These are phyloP conservation scores for Pogonognathellus flavescens DNA, from an alignment of 1,140 invertebrate genomes.

Conservation along the genomic window DNA sequence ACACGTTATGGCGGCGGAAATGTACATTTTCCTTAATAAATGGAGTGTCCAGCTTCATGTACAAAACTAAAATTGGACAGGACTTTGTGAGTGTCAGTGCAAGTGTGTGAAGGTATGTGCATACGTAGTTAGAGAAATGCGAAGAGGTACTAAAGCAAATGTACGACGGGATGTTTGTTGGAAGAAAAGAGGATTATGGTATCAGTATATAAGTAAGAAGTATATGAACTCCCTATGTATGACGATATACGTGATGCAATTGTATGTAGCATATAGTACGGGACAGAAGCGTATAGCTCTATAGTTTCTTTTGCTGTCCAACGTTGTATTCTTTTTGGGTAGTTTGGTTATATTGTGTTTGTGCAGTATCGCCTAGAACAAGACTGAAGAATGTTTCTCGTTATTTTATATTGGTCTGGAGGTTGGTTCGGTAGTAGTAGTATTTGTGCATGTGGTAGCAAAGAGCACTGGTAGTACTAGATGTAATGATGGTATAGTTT, in stretches of 20 bases:
- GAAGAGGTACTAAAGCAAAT: not conserved
- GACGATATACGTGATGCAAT: not conserved
- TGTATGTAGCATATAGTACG: not conserved
- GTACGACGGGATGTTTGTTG: too few species aligned
- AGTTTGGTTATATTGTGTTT: conserved; percentile 11
- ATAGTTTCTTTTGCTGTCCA: not conserved
- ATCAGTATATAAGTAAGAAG: too few species aligned
- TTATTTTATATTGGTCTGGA: not conserved
- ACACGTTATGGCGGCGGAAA: conserved; percentile 33
- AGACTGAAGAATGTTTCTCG: conserved; percentile 31
- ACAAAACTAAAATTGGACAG: conserved; percentile 21
- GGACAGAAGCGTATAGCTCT: not conserved
- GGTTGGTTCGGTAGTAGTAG: not conserved
- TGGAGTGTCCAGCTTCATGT: conserved; percentile 45
- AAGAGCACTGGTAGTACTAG: too few species aligned
- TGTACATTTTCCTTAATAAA: conserved; percentile 20
- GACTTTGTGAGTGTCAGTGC: not conserved
- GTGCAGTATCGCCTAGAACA: not conserved
- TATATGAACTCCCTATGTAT: too few species aligned
- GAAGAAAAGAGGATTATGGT: too few species aligned
- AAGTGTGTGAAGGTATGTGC: not conserved
- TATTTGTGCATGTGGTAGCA: too few species aligned
- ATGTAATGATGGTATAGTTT: too few species aligned
- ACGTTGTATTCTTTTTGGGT: conserved; percentile 13
- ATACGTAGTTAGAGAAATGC: not conserved